Base-by-base conservation (phyloP, 1,140 invertebrate genomes). In the Zaprionus ornatus region DNA sequence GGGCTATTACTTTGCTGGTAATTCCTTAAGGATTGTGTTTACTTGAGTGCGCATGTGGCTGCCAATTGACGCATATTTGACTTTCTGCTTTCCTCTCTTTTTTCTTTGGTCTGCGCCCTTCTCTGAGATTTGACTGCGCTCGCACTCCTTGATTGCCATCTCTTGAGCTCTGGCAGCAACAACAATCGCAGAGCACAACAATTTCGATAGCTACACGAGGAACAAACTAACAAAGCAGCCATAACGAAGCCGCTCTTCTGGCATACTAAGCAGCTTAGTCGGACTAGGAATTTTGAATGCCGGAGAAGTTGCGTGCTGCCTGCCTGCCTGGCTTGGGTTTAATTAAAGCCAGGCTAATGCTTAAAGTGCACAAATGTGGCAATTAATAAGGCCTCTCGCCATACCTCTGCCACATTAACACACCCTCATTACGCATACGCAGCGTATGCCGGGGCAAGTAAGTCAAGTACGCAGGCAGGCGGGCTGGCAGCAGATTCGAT, bases 51-150 rank as follows among this genome's bases (percentile, higher is more conserved):
- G 81, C 85, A 86, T 90, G 86, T 90, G 85, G 85, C 85, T 91
- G 88, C 83, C 87, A 84, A 91, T 91, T 91, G 88, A 87, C 87
- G 88, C 83, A 82, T 87, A 82, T 91, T 91, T 91, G 83, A 71
- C 78, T 87, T 91, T 84, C 62, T 82, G 87, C 78, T 76, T 66
- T 70, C 35, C 35, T 63, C n/a, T 55, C 27, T 57, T 35, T 6
- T 37, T 32, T 37, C 69, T n/a, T 59, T 48, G 25, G 32, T 37
- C 32, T 40, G 32, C 40, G 37, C 55, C 48, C 45, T 50, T 54
- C 66, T 74, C 21, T 57, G 83, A 55, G 74, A 76, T 73, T 73
- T 73, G 45, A 62, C 68, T 72, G 45, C 71, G 74, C 55, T 76
- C 35, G 42, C 21, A 19, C 1, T 32, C 25, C 10, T 32, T 88